Base-by-base conservation (phyloP, 2,797 vertebrate species). In the Antennarius maculatus region DNA sequence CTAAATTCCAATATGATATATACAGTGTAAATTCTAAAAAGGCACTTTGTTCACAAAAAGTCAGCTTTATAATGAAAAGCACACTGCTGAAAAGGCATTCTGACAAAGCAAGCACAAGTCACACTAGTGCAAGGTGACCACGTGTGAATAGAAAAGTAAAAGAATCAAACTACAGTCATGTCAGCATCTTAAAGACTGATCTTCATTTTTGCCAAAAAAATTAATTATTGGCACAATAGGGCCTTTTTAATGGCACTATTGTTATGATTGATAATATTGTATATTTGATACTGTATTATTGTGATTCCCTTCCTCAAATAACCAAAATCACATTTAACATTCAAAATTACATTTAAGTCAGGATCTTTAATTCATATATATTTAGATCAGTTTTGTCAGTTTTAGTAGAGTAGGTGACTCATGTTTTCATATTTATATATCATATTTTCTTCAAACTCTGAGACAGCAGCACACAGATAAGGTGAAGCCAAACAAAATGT, bases 31-130 rank as follows among this genome's bases (percentile, higher is more conserved):
- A 77, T 16, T 45, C 54, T 51, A 68, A 55, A 61, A 77, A 56
- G 61, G 72, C 66, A 83, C 62, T 82, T 86, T 89, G 84, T 90
- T 92, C 89, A 91, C 89, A 90, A 90, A 89, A 89, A 52, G 68
- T 77, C 51, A 70, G 76, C 50, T 76, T 78, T 79, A 84, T 77
- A 84, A 89, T 88, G 82, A 86, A 74, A 87, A 79, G 83, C 83
- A 71, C 54, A 13, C 51, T 54, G 76, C 76, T 85, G 76, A 65
- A 66, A 47, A 82, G 62, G 50, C 79, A 82, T 78, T 76, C 45
- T 75, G 69, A 79, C 28, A 63, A 77, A 57, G 65, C 81, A 82
- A 74, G 83, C 84, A 85, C 84, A 76, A 79, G 76, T 68, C 74
- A 70, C 71, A 74, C 74, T 86, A 56, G 45, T 74, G 80, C 54